Evolutionary conservation across 2,113 vertebrate genomes (phyloP).

Genomic region (Semicossyphus pulcher): DNA sequence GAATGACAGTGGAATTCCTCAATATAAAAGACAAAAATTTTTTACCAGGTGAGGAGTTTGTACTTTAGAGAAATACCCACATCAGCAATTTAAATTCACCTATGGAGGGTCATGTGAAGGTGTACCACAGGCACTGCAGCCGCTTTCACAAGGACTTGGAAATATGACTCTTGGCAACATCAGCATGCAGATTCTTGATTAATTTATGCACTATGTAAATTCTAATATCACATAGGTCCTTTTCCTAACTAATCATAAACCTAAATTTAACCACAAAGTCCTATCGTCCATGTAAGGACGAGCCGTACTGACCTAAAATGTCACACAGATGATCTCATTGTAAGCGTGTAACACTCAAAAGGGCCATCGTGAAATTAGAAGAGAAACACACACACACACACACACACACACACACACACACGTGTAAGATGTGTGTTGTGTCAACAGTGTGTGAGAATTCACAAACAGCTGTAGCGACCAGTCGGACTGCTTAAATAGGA

Average conservation of each 20-base stretch:
- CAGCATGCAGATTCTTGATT: constrained; percentile 14
- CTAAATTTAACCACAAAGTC: neutral
- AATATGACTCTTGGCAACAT: constrained; percentile 5
- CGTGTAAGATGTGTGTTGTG: constrained; percentile 3
- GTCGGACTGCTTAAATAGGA: constrained; percentile 39
- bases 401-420: neutral
- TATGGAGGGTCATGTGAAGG: constrained; percentile 5
- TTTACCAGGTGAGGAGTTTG: no score
- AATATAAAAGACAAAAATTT: neutral
- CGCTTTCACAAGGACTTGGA: constrained; percentile 10
- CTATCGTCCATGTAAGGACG: neutral
- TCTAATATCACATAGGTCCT: neutral
- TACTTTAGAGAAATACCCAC: no score
- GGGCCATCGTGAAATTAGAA: no score
- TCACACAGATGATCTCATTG: constrained; percentile 5
- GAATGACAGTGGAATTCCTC: no score
- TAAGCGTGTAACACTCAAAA: constrained; percentile 12
- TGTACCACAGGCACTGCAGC: neutral
- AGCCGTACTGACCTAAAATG: neutral
- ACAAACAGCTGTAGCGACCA: constrained; percentile 55
- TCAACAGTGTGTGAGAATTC: constrained; percentile 55
- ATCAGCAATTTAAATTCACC: neutral
- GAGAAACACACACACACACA: neutral
- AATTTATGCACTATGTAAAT: constrained; percentile 14
- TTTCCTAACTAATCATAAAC: neutral